phyloP scores from a whole-genome alignment of 1,140 invertebrate genomes.

The Coenobita brevimanus region DNA sequence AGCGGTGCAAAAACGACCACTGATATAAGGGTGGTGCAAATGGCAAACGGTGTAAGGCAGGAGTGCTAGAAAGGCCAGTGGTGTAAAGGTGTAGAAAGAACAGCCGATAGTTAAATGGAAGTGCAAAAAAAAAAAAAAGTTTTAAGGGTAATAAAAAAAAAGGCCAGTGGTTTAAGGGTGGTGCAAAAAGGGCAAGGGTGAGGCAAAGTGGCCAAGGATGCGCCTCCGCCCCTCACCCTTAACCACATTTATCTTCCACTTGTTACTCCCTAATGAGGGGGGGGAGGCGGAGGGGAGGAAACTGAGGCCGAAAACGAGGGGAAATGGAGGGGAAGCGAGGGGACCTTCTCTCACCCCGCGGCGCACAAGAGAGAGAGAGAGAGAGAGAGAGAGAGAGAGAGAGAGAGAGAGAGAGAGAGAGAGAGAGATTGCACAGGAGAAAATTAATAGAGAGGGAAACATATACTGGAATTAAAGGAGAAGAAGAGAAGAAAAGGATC shows the following conservation, averaged over 20 bases:
- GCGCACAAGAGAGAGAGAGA: constrained; percentile 11
- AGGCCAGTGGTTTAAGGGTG: no score
- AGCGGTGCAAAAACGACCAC: no score
- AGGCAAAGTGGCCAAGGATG: no score
- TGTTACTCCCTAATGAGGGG: constrained; percentile 58
- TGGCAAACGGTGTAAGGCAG: no score
- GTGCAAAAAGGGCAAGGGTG: no score
- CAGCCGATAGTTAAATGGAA: no score
- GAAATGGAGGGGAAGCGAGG: constrained; percentile 29
- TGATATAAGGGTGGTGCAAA: no score
- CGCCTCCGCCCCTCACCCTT: background rate
- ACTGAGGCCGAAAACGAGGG: constrained; percentile 41
- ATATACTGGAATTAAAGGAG: background rate
- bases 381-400: background rate
- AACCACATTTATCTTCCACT: constrained; percentile 50
- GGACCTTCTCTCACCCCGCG: constrained; percentile 28
- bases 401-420: background rate
- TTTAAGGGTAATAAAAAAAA: background rate
- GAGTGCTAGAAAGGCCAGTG: no score
- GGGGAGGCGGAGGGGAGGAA: constrained; percentile 33
- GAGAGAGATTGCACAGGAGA: background rate
- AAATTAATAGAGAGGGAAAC: background rate
- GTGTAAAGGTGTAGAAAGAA: no score
- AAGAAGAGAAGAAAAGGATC: background rate
- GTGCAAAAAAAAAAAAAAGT: background rate